Evolutionary conservation across 2,888 invertebrate species (phyloP), one percentile per base, ranked within the genome.

Genomic region (Drosophila meridionalis): DNA sequence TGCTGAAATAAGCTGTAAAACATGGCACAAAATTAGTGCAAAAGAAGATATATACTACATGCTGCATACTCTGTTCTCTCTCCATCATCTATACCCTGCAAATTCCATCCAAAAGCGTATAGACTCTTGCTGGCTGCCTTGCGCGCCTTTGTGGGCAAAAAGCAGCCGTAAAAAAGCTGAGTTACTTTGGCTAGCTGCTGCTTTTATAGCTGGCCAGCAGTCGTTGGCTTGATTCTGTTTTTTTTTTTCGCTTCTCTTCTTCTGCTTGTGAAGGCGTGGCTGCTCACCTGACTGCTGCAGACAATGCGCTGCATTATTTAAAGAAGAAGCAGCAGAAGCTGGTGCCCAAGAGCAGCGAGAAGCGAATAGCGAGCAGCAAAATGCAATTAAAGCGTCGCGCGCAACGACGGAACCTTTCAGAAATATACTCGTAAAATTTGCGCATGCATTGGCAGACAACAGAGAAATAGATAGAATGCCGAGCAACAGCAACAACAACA

Each of bases 271-370:
- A 32, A 38, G 32, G 60, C 50, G 55, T 38, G 52, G 52, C 70
- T 65, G 52, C 58, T 71, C 73, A 88, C 81, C 87, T 86, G 84
- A 69, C 69, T 76, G 76, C 68, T 57, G 67, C 76, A 80, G 87
- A 89, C 87, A 90, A 89, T 87, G 82, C 78, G 74, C 77, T 90
- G 89, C 87, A 90, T 87, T 87, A 89, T 87, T 87, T 90, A 88
- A 89, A 79, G 72, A 69, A 60, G 52, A 28, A 42, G 30, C 32
- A 36, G 55, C 26, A 50, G 61, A 11, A 42, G 30, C 26, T 45
- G 69, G 14, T 67, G 76, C 62, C 60, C 64, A 76, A 47, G 58
- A 70, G 71, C 58, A 34, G 68, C 66, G 64, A 61, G 69, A 12
- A 26, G 45, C 43, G 43, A 20, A 9, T 20, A 11, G 20, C 47